phyloP scores from a whole-genome alignment of 2,888 invertebrate genomes.

The Ephialtes manifestator region DNA sequence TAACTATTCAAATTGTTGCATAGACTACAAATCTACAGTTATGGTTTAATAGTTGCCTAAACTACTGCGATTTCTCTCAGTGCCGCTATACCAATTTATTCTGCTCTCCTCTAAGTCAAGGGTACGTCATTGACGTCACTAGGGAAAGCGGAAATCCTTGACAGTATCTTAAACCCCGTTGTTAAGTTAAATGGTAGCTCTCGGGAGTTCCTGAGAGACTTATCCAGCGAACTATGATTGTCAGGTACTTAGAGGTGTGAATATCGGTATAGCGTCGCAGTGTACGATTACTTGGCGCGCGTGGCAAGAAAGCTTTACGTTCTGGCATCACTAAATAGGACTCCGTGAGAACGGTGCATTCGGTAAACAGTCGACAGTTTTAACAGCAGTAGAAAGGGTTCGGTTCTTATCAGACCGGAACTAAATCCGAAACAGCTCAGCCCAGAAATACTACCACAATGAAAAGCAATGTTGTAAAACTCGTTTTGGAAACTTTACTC shows the following conservation, averaged over 20 bases:
- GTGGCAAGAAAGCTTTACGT: not conserved
- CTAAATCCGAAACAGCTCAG: not conserved
- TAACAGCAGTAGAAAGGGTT: not conserved
- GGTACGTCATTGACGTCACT: not conserved
- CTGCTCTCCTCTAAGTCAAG: no score
- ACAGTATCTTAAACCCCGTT: not conserved
- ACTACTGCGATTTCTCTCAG: no score
- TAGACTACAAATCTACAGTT: no score
- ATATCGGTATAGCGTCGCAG: not conserved
- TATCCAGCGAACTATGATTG: constrained; percentile 46
- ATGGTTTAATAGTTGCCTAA: no score
- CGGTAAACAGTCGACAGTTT: no score
- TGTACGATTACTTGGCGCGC: constrained; percentile 10
- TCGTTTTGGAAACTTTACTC: not conserved
- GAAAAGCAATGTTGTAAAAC: not conserved
- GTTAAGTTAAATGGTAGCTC: constrained; percentile 16
- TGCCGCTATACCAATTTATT: no score
- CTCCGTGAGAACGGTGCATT: no score
- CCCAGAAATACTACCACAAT: not conserved
- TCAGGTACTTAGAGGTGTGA: constrained; percentile 46
- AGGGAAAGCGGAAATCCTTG: not conserved
- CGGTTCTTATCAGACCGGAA: no score
- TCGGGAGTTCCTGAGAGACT: constrained; percentile 14
- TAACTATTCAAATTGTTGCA: no score
- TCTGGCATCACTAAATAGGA: not conserved